Base-by-base conservation (phyloP, 2,888 invertebrate genomes). In the Exocentrus adspersus region DNA sequence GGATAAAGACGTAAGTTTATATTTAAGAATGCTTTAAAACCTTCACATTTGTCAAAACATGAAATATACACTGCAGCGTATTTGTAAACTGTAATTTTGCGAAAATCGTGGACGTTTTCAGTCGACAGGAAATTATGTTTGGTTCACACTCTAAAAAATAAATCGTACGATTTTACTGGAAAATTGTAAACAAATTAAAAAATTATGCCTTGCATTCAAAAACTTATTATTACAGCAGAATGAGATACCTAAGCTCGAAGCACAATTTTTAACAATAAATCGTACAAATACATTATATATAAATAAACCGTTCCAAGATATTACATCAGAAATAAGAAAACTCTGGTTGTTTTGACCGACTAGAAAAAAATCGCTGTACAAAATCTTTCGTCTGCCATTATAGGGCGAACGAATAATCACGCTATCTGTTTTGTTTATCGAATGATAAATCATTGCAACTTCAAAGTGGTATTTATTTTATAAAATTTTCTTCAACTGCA, bases 1-100 rank as follows among this genome's bases (percentile, higher is more conserved):
- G 54, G 54, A 14, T 43, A 12, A 43, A 43, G 16, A 30, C 12
- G 43, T 28, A 54, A 24, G 43, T 54, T 54, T 54, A 54, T 54
- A 54, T 42, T 43, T 43, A 28, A 54, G 54, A 54, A 54, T 54
- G 54, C 54, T 43, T 48, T 54, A 37, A 21, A 43, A 54, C 54
- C 54, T 54, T 54, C 54, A 30, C 20, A 54, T 54, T 28, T 54
- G 14, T 54, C 42, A 54, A 54, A 54, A 54, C 42, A 30, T 24
- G 43, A 54, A 41, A 42, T 45, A 28, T 48, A 12, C 16, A 21
- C 21, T 20, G 9, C 5, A 37, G 37, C 10, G 24, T 24, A 24
- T 24, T 5, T 24, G 7, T 24, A 24, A 12, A 37, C 12, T 37
- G 12, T 1, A n/a, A 12, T 37, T 37, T 12, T 37, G 12, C 12